Conservation (phyloP, 2,888 invertebrate genomes). For the Diploptera punctata region DNA sequence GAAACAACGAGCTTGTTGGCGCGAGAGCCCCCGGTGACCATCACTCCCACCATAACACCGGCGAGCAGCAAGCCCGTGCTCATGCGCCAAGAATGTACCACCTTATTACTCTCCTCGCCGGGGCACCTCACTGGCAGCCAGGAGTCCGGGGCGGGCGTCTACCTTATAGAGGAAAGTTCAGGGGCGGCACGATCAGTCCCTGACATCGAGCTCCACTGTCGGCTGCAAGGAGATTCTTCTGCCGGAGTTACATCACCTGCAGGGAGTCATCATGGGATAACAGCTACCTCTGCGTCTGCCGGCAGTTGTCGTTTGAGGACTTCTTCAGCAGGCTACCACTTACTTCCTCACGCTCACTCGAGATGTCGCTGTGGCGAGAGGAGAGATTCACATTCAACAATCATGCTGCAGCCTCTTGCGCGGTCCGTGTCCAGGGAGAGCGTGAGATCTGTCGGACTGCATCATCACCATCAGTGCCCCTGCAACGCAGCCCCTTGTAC, state of each 20-base stretch:
- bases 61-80: slow-evolving; percentile 72
- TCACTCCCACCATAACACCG: slow-evolving; percentile 52
- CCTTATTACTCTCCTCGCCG: slow-evolving; percentile 69
- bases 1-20: slow-evolving; percentile 83
- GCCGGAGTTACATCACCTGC: slow-evolving; percentile 58
- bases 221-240: slow-evolving; percentile 58
- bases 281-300: background rate
- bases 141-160: slow-evolving; percentile 57
- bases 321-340: slow-evolving; percentile 63
- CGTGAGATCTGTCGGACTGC: slow-evolving; percentile 64
- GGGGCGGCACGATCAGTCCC: slow-evolving; percentile 72
- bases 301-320: slow-evolving; percentile 38
- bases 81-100: slow-evolving; percentile 86
- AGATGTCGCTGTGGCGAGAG: slow-evolving; percentile 70
- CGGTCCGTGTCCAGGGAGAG: slow-evolving; percentile 86
- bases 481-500: slow-evolving; percentile 54
- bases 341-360: slow-evolving; percentile 67
- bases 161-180: slow-evolving; percentile 39
- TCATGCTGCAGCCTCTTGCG: slow-evolving; percentile 69
- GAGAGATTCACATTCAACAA: slow-evolving; percentile 81
- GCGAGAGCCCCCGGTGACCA: slow-evolving; percentile 64
- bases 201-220: slow-evolving; percentile 81
- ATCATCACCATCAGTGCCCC: slow-evolving; percentile 67
- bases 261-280: slow-evolving; percentile 10
- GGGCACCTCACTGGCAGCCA: slow-evolving; percentile 65